phyloP scores from a whole-genome alignment of 2,888 invertebrate genomes.

The Shargacucullia verbasci region DNA sequence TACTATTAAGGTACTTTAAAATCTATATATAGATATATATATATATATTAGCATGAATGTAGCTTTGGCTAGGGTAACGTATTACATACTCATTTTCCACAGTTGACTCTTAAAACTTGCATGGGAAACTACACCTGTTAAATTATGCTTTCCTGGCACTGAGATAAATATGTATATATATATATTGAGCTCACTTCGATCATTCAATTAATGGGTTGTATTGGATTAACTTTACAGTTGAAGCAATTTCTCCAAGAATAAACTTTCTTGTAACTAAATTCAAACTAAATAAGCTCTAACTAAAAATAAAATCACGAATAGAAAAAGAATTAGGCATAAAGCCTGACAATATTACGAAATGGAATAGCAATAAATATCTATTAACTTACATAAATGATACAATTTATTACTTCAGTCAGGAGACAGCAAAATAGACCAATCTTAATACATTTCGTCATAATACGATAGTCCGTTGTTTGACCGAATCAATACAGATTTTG shows the following conservation, averaged over 20 bases:
- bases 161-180: slow-evolving; percentile 44
- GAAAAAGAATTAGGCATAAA: slow-evolving; percentile 42
- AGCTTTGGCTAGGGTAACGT: slow-evolving; percentile 18
- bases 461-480: slow-evolving; percentile 58
- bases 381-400: slow-evolving; percentile 63
- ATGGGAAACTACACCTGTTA: slow-evolving; percentile 51
- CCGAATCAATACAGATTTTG: slow-evolving; percentile 66
- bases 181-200: slow-evolving; percentile 31
- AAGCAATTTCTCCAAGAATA: slow-evolving; percentile 8
- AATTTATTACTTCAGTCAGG: slow-evolving; percentile 63
- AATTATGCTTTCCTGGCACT: slow-evolving; percentile 31
- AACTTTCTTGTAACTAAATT: slow-evolving; percentile 12
- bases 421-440: slow-evolving; percentile 62
- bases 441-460: slow-evolving; percentile 62
- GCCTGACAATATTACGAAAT: slow-evolving; percentile 58
- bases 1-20: slow-evolving; percentile 3
- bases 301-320: slow-evolving; percentile 13
- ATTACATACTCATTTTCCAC: slow-evolving; percentile 26
- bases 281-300: slow-evolving; percentile 3
- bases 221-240: slow-evolving; percentile 17
- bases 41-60: slow-evolving; percentile 5
- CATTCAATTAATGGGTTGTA: slow-evolving; percentile 31
- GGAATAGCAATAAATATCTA: slow-evolving; percentile 64
- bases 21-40: slow-evolving; percentile 1
- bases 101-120: slow-evolving; percentile 39